Conservation (phyloP, 2,797 vertebrate genomes). For the Cirrhinus mrigala region DNA sequence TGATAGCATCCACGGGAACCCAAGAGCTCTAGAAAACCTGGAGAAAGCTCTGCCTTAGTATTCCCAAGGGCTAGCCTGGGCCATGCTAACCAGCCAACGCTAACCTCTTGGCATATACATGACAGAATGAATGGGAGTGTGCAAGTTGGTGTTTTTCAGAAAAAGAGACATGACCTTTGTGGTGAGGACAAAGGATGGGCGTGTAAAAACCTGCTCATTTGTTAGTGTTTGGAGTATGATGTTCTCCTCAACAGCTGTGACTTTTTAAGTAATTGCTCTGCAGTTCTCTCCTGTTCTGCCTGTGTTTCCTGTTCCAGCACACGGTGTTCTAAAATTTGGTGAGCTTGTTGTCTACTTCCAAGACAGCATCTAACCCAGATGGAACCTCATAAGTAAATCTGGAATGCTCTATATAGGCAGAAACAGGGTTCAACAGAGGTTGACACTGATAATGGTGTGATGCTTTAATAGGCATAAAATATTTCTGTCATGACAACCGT, state of each 20-base stretch:
- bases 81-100: not conserved
- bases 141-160: slow-evolving; percentile 21
- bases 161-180: slow-evolving; percentile 80
- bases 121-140: slow-evolving; percentile 5
- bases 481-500: too few species aligned
- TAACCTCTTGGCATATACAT: not conserved
- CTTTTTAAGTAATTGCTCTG: slow-evolving; percentile 41
- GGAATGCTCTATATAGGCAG: not conserved
- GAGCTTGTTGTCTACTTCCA: not conserved
- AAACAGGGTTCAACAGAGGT: not conserved
- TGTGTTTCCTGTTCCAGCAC: slow-evolving; percentile 6
- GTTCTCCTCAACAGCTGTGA: slow-evolving; percentile 33
- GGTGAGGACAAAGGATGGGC: slow-evolving; percentile 81
- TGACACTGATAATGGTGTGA: not conserved
- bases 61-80: not conserved
- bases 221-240: slow-evolving; percentile 3
- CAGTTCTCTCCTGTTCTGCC: slow-evolving; percentile 16
- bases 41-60: not conserved
- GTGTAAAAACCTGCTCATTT: slow-evolving; percentile 20
- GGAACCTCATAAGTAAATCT: slow-evolving; percentile 5
- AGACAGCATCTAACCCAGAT: not conserved
- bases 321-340: slow-evolving; percentile 27
- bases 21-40: slow-evolving; percentile 1
- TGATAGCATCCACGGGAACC: slow-evolving; percentile 22
- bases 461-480: not conserved